Base-by-base conservation (phyloP, 2,797 vertebrate genomes). In the Lagorchestes hirsutus region DNA sequence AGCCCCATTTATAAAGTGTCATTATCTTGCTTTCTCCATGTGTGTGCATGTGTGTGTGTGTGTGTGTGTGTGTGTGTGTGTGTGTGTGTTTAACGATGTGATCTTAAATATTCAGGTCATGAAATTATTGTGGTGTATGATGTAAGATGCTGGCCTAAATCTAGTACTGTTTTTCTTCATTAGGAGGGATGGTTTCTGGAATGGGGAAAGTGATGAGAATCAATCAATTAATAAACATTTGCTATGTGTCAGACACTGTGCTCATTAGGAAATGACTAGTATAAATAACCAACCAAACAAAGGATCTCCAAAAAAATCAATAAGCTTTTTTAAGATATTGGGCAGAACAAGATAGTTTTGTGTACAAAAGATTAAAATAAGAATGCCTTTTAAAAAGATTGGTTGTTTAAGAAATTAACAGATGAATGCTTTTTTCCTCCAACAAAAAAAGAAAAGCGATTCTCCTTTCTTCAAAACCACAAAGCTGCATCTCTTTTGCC, bases 351-450 rank as follows among this genome's bases (percentile, higher is more conserved):
- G 40, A 50, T 4, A 22, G 8, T 46, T 24, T 82, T 82, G n/a
- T 0, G 2, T 46, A 82, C 18, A 24, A 46, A 82, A 82, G 2
- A 22, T 82, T 82, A 82, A 82, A 82, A 82, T 82, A 82, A 46
- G 24, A 87, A 87, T 46, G 22, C 40, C 40, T 87, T 46, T 14
- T 27, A 46, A 27, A 46, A 87, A 27, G 31, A 0, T 87, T 87
- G 40, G 4, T 82, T 1, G 14, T 50, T 87, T 87, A 87, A 87
- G 74, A 27, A 46, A 46, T 46, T 16, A 96, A 56, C 34, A 55
- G 13, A 4, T 6, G 54, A 29, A 52, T 96, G 52, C 1, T 56
- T 97, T 57, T n/a, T 96, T 95, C 95, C 58, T 58, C 57, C 97
- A 98, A 34, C 11, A 62, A 87, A 27, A 59, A 87, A 87, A 11